phyloP scores from a whole-genome alignment of 2,797 vertebrate genomes.

The Mallotus villosus region DNA sequence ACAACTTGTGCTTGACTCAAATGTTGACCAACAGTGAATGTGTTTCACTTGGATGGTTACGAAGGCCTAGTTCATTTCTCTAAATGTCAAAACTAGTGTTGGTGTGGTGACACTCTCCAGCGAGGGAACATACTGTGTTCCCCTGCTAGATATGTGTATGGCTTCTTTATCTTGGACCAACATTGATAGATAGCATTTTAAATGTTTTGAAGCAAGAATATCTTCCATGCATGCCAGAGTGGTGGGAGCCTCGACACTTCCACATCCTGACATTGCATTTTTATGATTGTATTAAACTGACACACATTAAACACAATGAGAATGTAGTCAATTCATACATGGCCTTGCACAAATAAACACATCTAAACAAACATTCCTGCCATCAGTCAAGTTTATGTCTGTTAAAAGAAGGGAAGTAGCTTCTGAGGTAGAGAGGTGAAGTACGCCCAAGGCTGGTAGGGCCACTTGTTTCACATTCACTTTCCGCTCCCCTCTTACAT shows the following conservation, averaged over 20 bases:
- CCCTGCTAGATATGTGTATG: conserved; percentile 7
- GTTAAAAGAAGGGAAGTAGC: conserved; percentile 27
- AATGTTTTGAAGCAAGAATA: conserved; percentile 24
- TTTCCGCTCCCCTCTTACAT: conserved; percentile 1
- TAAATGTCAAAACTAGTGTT: background rate
- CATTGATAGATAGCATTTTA: conserved; percentile 31
- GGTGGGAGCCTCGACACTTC: conserved; percentile 17
- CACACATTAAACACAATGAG: conserved; percentile 27
- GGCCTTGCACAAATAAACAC: conserved; percentile 55
- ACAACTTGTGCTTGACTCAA: background rate
- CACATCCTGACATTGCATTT: conserved; percentile 47
- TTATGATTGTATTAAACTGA: conserved; percentile 33
- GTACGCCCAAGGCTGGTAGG: conserved; percentile 13
- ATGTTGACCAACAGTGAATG: background rate
- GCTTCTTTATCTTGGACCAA: conserved; percentile 25
- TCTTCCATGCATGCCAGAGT: conserved; percentile 16
- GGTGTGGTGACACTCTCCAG: background rate
- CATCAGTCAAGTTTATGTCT: conserved; percentile 38
- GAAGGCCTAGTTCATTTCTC: background rate
- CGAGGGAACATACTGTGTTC: background rate
- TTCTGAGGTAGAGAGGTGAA: conserved; percentile 21
- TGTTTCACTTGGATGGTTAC: background rate
- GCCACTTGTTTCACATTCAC: conserved; percentile 13
- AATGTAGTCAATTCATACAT: conserved; percentile 27
- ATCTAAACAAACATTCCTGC: conserved; percentile 22